phyloP scores from a whole-genome alignment of 2,797 vertebrate genomes.

The Gymnodraco acuticeps region DNA sequence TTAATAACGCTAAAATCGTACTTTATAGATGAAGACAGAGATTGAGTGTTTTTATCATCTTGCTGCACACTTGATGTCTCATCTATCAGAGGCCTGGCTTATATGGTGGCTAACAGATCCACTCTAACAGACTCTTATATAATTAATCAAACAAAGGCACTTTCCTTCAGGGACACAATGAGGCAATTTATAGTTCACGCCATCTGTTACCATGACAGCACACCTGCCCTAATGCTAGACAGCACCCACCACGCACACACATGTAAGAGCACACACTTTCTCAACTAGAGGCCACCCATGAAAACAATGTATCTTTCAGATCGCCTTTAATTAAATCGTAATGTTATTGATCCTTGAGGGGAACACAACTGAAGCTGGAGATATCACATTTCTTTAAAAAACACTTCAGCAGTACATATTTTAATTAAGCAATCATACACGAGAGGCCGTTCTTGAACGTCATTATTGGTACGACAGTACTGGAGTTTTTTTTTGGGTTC shows the following conservation, averaged over 20 bases:
- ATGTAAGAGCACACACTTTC: constrained; percentile 17
- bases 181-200: constrained; percentile 76
- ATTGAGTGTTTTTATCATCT: constrained; percentile 45
- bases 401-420: neutral
- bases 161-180: constrained; percentile 74
- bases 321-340: constrained; percentile 16
- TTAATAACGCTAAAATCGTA: constrained; percentile 13
- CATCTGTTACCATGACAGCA: constrained; percentile 79
- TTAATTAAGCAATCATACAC: no score
- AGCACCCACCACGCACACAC: constrained; percentile 29
- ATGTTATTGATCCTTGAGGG: constrained; percentile 14
- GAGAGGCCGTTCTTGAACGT: no score
- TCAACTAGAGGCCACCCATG: neutral
- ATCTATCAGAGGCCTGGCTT: constrained; percentile 58
- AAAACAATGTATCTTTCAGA: constrained; percentile 1
- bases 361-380: neutral
- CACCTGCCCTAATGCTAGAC: constrained; percentile 66
- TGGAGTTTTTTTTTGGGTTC: no score
- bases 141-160: constrained; percentile 77
- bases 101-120: constrained; percentile 54
- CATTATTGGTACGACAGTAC: no score
- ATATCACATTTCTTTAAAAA: neutral
- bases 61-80: constrained; percentile 49
- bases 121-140: constrained; percentile 65
- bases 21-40: constrained; percentile 25